A percentile compares a stretch with the other conserved stretches of the same genome.
Conservation (phyloP, 2,797 vertebrate genomes). For the Chaetophractus vellerosus region DNA sequence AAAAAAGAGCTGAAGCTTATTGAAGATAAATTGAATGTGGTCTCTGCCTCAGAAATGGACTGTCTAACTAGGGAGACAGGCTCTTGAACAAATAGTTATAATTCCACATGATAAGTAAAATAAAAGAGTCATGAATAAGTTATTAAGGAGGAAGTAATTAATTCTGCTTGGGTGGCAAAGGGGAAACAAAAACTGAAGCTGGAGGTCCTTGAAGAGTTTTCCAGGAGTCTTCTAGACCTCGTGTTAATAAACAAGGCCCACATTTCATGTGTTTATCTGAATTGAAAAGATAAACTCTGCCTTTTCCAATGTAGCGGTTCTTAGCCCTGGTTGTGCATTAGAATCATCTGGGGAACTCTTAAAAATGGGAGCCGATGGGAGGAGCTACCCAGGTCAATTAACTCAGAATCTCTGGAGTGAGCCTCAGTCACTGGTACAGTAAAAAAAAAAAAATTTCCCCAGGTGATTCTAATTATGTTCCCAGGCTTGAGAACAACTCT, state of each 20-base stretch:
- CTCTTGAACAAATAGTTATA: slow-evolving; percentile 48
- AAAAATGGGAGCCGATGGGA: not conserved
- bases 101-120: slow-evolving; percentile 68
- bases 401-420: not conserved
- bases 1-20: not conserved
- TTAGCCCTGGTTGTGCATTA: not conserved
- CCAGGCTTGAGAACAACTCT: not conserved
- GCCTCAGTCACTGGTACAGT: not conserved
- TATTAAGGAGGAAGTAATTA: slow-evolving; percentile 72
- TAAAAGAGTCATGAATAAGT: slow-evolving; percentile 53
- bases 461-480: slow-evolving; percentile 2
- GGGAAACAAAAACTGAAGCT: slow-evolving; percentile 50
- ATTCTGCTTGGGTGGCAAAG: slow-evolving; percentile 64
- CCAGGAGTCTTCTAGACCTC: slow-evolving; percentile 37
- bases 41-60: not conserved
- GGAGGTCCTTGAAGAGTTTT: slow-evolving; percentile 45
- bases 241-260: not conserved
- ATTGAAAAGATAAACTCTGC: slow-evolving; percentile 64
- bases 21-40: not conserved
- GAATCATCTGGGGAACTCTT: not conserved
- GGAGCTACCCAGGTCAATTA: not conserved
- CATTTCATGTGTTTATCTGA: slow-evolving; percentile 21
- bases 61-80: not conserved
- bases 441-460: not conserved
- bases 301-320: slow-evolving; percentile 20